phyloP scores from a whole-genome alignment of 1,140 invertebrate species.

The Thrips palmi region DNA sequence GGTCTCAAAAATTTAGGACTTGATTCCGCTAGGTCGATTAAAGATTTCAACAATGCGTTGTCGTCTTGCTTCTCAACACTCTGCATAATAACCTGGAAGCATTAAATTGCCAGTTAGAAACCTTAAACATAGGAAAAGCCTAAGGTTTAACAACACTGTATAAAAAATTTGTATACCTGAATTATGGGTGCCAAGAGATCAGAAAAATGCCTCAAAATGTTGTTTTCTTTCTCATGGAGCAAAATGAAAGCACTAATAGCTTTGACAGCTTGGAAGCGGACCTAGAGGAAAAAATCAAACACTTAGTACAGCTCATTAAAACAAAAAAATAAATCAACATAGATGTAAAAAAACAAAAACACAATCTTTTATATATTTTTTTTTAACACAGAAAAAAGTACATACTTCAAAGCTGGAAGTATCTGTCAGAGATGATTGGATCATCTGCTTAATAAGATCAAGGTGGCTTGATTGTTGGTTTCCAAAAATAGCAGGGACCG shows the following conservation, averaged over 20 bases:
- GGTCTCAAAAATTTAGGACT: constrained; percentile 81
- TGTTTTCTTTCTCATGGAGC: constrained; percentile 74
- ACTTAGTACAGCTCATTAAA: constrained; percentile 6
- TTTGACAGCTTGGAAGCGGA: constrained; percentile 62
- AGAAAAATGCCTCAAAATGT: constrained; percentile 70
- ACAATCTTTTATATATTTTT: constrained; percentile 5
- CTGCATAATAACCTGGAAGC: constrained; percentile 48
- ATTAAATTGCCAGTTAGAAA: constrained; percentile 13
- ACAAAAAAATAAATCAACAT: constrained; percentile 2
- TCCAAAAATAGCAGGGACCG: constrained; percentile 91
- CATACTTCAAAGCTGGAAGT: constrained; percentile 41
- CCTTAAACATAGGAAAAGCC: neutral
- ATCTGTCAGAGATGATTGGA: constrained; percentile 59
- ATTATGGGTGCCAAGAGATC: constrained; percentile 66
- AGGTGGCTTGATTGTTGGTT: constrained; percentile 85
- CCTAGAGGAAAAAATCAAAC: constrained; percentile 20
- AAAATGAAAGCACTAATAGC: constrained; percentile 80
- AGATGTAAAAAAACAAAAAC: neutral
- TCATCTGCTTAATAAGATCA: constrained; percentile 87
- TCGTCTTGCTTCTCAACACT: constrained; percentile 72
- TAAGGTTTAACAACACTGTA: constrained; percentile 5
- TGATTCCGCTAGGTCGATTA: constrained; percentile 86
- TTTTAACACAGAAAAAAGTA: constrained; percentile 10
- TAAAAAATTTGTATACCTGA: constrained; percentile 26
- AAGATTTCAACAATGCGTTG: constrained; percentile 72